Percentiles rank a stretch among this genome's conserved stretches.
These are phyloP conservation scores for Pipistrellus kuhlii DNA, from an alignment of 2,797 vertebrate genomes.

Conservation along the genomic window DNA sequence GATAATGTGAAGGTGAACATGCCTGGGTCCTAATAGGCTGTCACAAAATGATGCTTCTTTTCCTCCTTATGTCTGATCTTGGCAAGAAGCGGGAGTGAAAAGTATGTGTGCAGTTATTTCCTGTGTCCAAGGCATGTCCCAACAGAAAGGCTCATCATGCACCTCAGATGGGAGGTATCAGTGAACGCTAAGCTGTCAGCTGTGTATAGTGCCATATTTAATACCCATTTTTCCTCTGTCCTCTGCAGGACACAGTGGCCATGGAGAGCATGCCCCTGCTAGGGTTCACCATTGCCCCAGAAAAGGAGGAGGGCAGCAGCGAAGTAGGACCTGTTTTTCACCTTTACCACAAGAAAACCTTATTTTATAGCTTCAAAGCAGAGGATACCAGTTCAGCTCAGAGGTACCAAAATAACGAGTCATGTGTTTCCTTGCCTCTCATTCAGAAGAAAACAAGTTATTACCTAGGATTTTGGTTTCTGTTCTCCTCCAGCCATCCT, in stretches of 20 bases:
- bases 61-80: not conserved
- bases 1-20: not conserved
- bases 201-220: not conserved
- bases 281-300: conserved; percentile 95
- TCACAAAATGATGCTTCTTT: not conserved
- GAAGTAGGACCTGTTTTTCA: conserved; percentile 92
- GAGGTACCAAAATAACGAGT: conserved; percentile 88
- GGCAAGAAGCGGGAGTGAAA: not conserved
- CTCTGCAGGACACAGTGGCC: conserved; percentile 93
- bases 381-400: conserved; percentile 93
- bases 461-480: not conserved
- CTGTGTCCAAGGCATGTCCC: not conserved
- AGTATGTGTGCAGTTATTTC: not conserved
- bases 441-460: not conserved
- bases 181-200: not conserved
- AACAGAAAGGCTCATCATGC: not conserved
- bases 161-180: not conserved
- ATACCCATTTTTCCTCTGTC: conserved; percentile 46
- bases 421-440: not conserved
- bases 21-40: not conserved
- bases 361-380: conserved; percentile 97
- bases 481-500: not conserved
- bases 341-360: conserved; percentile 97
- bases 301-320: conserved; percentile 88
- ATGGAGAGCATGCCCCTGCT: conserved; percentile 96